Percentiles rank a stretch among this genome's conserved stretches.
Conservation (phyloP, 2,888 invertebrate genomes). For the Branchipolynoe longqiensis region DNA sequence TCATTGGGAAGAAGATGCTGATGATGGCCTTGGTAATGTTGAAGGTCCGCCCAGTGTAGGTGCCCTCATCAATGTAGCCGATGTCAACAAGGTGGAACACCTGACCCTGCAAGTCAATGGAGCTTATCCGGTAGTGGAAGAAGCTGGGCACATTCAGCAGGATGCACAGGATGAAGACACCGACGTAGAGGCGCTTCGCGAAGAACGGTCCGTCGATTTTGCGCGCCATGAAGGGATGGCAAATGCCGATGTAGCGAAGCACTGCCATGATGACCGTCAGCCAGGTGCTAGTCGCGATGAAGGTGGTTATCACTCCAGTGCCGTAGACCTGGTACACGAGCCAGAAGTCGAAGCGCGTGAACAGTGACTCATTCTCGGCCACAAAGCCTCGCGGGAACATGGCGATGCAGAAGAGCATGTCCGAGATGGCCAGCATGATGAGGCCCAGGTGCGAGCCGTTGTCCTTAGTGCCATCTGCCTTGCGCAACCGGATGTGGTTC, state of each 20-base stretch:
- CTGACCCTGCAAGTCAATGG: background rate
- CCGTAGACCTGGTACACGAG: slow-evolving; percentile 73
- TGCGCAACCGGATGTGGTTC: slow-evolving; percentile 48
- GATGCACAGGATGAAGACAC: slow-evolving; percentile 54
- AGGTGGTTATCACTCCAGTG: slow-evolving; percentile 75
- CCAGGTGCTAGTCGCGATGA: slow-evolving; percentile 79
- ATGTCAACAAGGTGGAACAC: slow-evolving; percentile 62
- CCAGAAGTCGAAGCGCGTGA: slow-evolving; percentile 8
- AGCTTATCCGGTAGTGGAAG: slow-evolving; percentile 48
- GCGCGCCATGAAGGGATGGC: slow-evolving; percentile 77
- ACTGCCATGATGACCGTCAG: slow-evolving; percentile 79
- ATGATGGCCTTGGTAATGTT: slow-evolving; percentile 72
- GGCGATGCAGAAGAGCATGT: slow-evolving; percentile 66
- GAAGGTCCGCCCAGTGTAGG: slow-evolving; percentile 44
- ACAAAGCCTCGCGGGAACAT: slow-evolving; percentile 75
- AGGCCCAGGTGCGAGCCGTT: slow-evolving; percentile 56
- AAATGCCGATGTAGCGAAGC: slow-evolving; percentile 78
- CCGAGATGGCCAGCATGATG: slow-evolving; percentile 54
- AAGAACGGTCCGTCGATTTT: slow-evolving; percentile 74
- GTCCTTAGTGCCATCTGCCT: slow-evolving; percentile 53
- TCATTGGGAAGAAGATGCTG: slow-evolving; percentile 77
- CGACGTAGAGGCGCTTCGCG: slow-evolving; percentile 72
- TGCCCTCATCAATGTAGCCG: slow-evolving; percentile 59
- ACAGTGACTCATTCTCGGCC: slow-evolving; percentile 58
- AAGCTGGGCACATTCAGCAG: slow-evolving; percentile 59